Evolutionary conservation across 2,888 invertebrate genomes (phyloP).

Genomic region (Andricus curvator): DNA sequence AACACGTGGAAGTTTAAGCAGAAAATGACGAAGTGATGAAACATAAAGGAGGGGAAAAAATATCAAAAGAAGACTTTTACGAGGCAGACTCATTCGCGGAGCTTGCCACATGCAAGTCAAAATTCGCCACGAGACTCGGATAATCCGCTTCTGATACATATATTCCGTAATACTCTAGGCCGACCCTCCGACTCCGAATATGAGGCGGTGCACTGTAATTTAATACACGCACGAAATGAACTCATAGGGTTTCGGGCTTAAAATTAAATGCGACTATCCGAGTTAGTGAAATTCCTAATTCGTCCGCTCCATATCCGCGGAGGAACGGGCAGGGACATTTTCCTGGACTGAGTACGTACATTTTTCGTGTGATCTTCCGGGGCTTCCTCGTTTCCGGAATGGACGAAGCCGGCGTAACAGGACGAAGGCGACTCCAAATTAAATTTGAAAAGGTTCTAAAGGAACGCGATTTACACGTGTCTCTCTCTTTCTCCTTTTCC

Average conservation of each 20-base stretch:
- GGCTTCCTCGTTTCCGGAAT: conserved; percentile 71
- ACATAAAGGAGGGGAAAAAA: conserved; percentile 1
- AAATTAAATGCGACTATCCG: conserved; percentile 78
- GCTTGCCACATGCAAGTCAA: conserved; percentile 52
- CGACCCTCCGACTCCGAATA: conserved; percentile 55
- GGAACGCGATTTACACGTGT: conserved; percentile 54
- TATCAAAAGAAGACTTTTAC: conserved; percentile 14
- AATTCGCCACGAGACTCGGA: conserved; percentile 54
- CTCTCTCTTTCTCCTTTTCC: conserved; percentile 52
- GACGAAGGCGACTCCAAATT: conserved; percentile 69
- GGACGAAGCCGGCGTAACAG: conserved; percentile 51
- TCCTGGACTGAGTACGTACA: conserved; percentile 63
- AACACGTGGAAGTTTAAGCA: background rate
- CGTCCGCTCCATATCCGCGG: conserved; percentile 66
- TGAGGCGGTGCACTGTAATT: conserved; percentile 69
- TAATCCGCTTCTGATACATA: conserved; percentile 66
- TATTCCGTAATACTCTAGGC: conserved; percentile 62
- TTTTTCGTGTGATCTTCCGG: conserved; percentile 77
- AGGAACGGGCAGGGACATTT: conserved; percentile 55
- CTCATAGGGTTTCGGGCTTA: conserved; percentile 78
- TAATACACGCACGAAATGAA: conserved; percentile 77
- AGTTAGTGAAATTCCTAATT: conserved; percentile 78
- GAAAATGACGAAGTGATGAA: background rate
- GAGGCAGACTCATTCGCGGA: conserved; percentile 43
- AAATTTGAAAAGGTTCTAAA: conserved; percentile 71